Evolutionary conservation across 92 coral and sea anemone genomes (phyloP), one percentile per base, ranked within the genome.

Genomic region (Galaxea fascicularis): DNA sequence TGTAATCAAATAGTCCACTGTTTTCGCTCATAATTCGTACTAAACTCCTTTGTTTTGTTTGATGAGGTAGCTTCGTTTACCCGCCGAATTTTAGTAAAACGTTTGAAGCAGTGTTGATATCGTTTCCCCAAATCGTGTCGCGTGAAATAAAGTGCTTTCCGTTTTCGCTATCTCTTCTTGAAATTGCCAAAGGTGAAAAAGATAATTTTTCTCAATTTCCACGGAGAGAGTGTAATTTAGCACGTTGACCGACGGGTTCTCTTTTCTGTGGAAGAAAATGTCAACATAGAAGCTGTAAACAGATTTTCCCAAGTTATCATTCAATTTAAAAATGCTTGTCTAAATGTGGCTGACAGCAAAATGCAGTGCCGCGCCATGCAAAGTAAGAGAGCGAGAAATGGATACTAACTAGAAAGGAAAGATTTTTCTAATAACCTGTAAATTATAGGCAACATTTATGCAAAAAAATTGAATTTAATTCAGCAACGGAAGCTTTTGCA

Each of bases 161-260:
- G 24, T 30, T 81, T 31, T 41, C 44, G 20, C 25, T 65, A 47
- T 44, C 45, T 82, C 56, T 46, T 22, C 10, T 4, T 1, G 10
- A 31, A 69, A 81, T 70, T 56, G 41, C 44, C 4, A 39, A 62
- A 29, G 21, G 69, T 17, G 77, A 17, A 81, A 70, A 45, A 31
- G 59, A 69, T n/a, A 81, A 81, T 81, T 54, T 70, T 81, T 81
- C 53, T 57, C 58, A 8, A 68, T 71, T 69, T 70, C 68, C 67
- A 81, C 76, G 17, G 11, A 4, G 56, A 53, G 56, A 54, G 76
- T 69, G 58, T 56, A 69, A 67, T 81, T 58, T 69, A 4, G 69
- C 77, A 41, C 77, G 65, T 26, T 21, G 10, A 57, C 77, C 49
- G 14, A 54, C 18, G 27, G 26, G 41, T n/a, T 69, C 69, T 70